Base-by-base conservation (phyloP, 2,888 invertebrate genomes). In the Hipparchia sbordonii region DNA sequence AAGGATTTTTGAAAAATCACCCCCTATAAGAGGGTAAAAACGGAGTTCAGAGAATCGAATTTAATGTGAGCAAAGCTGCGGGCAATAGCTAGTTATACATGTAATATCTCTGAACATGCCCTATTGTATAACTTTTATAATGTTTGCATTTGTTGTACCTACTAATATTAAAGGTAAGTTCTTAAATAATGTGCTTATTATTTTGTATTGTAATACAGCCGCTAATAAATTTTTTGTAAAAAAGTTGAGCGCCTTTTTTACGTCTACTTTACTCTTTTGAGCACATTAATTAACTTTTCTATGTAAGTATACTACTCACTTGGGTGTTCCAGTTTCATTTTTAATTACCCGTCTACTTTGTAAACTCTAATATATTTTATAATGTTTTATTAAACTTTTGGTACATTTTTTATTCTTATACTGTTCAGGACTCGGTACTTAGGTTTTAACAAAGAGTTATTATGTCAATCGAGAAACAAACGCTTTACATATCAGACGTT, bases 241-340 rank as follows among this genome's bases (percentile, higher is more conserved):
- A 57, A 23, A 57, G 8, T 56, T 71, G 70, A 72, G 71, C 68
- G 54, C 60, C 56, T 70, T 71, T 75, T 75, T 71, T 69, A 60
- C 73, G 8, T 56, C 71, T 76, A 70, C 60, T 68, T 74, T 70
- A 70, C 65, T 72, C 71, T 74, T 74, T 67, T 56, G 23, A 75
- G 70, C 45, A 72, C 73, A 72, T 75, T 73, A 75, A 75, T 75
- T 75, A 75, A 72, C 71, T 75, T 71, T 73, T 73, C 66, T 75
- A 66, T 69, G 69, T 71, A 74, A 71, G 71, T 13, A 48, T 73
- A 73, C 71, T 75, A 73, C 57, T 73, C 75, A 71, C 72, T 74
- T 74, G 67, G 73, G 73, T 67, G 66, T 75, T 75, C 73, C 65
- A 69, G 71, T 75, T 75, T 71, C 68, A 71, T 75, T 68, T 71